Conservation (phyloP, 2,888 invertebrate genomes). For the Tetropium fuscum region DNA sequence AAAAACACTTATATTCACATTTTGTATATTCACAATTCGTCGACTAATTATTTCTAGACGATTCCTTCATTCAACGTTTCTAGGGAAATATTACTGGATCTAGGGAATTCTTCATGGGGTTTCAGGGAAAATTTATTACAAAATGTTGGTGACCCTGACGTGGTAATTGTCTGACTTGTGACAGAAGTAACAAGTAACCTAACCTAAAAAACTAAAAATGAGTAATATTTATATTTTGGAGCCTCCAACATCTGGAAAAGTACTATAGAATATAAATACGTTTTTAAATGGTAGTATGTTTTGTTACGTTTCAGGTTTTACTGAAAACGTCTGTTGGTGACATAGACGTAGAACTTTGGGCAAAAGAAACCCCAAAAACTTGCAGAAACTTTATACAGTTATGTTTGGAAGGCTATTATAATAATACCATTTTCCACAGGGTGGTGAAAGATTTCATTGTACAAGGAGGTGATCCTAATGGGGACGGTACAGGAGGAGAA, state of each 20-base stretch:
- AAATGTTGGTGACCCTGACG: too few relatives aligned
- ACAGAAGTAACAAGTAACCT: too few relatives aligned
- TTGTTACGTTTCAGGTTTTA: constrained; percentile 77
- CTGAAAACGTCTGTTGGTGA: constrained; percentile 94
- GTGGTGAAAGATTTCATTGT: constrained; percentile 95
- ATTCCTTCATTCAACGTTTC: too few relatives aligned
- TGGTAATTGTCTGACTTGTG: too few relatives aligned
- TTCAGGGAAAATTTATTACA: too few relatives aligned
- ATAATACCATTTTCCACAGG: constrained; percentile 92
- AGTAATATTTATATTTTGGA: constrained; percentile 98
- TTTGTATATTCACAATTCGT: too few relatives aligned
- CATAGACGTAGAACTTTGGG: constrained; percentile 98
- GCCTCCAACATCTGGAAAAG: constrained; percentile 95
- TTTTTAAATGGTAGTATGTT: neutral
- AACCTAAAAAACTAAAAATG: constrained; percentile 73
- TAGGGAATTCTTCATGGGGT: too few relatives aligned
- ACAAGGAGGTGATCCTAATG: constrained; percentile 97
- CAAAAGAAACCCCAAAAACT: constrained; percentile 95
- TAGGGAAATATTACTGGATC: too few relatives aligned
- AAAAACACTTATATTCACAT: too few relatives aligned
- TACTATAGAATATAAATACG: constrained; percentile 77
- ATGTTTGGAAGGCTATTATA: constrained; percentile 96
- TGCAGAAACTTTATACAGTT: constrained; percentile 95
- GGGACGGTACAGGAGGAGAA: constrained; percentile 95
- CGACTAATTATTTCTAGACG: too few relatives aligned